Conservation (phyloP, 2,113 vertebrate genomes). For the Paracanthobrama guichenoti region DNA sequence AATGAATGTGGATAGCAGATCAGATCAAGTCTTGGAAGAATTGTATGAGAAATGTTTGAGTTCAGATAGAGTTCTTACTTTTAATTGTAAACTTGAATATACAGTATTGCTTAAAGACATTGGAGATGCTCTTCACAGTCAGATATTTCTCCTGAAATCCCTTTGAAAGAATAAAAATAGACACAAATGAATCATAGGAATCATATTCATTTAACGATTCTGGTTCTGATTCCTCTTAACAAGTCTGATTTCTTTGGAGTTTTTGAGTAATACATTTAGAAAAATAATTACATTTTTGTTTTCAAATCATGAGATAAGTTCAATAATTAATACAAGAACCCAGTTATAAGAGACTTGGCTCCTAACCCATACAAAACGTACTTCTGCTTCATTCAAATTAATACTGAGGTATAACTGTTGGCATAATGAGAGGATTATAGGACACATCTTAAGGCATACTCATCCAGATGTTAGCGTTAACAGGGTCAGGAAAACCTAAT, state of each 20-base stretch:
- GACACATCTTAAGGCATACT: not conserved
- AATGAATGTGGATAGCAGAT: not conserved
- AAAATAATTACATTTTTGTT: too few species aligned
- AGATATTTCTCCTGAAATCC: not conserved
- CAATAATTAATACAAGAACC: not conserved
- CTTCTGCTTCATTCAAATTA: not conserved
- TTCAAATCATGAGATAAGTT: not conserved
- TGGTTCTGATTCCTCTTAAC: too few species aligned
- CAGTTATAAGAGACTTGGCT: not conserved
- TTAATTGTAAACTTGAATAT: not conserved
- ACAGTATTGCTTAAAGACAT: too few species aligned
- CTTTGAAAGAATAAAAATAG: not conserved
- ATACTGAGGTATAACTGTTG: not conserved
- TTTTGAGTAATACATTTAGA: not conserved
- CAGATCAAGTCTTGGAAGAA: not conserved
- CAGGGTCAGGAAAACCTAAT: not conserved
- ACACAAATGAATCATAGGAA: not conserved
- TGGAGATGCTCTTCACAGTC: not conserved
- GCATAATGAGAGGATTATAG: not conserved
- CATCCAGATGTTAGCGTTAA: conserved; percentile 7
- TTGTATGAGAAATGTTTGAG: not conserved
- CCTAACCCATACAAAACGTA: not conserved
- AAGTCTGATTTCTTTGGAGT: not conserved
- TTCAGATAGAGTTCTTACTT: not conserved
- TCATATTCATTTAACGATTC: not conserved